Base-by-base conservation (phyloP, 2,113 vertebrate species). In the Catagonus wagneri region DNA sequence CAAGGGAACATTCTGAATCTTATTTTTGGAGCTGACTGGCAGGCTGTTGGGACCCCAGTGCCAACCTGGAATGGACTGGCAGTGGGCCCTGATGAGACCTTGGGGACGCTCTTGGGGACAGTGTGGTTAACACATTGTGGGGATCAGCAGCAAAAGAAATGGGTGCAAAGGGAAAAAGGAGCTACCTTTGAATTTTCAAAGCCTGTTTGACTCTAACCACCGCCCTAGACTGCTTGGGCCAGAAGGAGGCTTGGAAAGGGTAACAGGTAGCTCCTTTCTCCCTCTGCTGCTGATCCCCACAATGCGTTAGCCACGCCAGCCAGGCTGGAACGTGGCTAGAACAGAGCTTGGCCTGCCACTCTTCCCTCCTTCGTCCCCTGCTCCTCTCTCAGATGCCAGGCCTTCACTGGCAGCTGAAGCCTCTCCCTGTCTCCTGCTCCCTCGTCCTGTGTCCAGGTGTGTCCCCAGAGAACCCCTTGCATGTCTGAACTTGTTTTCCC, bases 251-350 rank as follows among this genome's bases (percentile, higher is more conserved):
- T n/a, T n/a, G n/a, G n/a, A n/a, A n/a, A n/a, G n/a, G n/a, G n/a
- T n/a, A n/a, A n/a, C n/a, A n/a, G n/a, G n/a, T n/a, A n/a, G n/a
- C n/a, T n/a, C n/a, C n/a, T n/a, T n/a, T n/a, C n/a, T n/a, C n/a
- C n/a, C n/a, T n/a, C n/a, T n/a, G n/a, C n/a, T n/a, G n/a, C n/a
- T n/a, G n/a, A n/a, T n/a, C n/a, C n/a, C n/a, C n/a, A n/a, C n/a
- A n/a, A n/a, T n/a, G n/a, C n/a, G n/a, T n/a, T n/a, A n/a, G n/a
- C 32, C 58, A 32, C 23, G 16, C 0, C 1, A 78, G 29, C 63
- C 52, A 76, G 34, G 60, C 1, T 36, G 22, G 36, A 52, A 19
- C 25, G 14, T 61, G 54, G 32, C 71, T 20, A 39, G 80, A n/a
- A 27, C 12, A 14, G 50, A 1, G 14, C 65, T 61, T 22, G 23